A percentile compares a stretch with the other conserved stretches of the same genome.
These are phyloP conservation scores for Apamea epomidion DNA, from an alignment of 2,888 invertebrate genomes.

Conservation along the genomic window DNA sequence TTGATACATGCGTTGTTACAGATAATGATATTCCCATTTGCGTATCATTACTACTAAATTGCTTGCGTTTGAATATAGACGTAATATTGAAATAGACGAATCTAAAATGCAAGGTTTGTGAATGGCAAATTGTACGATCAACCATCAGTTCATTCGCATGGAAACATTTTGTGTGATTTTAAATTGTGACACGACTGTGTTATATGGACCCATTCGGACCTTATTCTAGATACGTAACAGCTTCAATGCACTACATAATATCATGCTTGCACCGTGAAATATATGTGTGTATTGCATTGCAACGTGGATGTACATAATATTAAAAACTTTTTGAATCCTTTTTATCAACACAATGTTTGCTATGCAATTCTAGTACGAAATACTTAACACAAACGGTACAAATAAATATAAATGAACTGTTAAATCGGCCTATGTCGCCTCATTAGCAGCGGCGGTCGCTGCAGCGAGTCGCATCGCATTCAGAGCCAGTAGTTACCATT, in stretches of 20 bases:
- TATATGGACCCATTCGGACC: not conserved
- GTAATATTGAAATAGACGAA: conserved; percentile 34
- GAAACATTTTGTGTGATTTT: conserved; percentile 12
- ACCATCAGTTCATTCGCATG: not conserved
- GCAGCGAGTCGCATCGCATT: conserved; percentile 30
- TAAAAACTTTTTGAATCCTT: not conserved
- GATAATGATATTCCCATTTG: conserved; percentile 27
- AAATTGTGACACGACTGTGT: not conserved
- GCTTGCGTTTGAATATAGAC: conserved; percentile 25
- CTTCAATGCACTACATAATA: not conserved
- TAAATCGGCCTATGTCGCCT: not conserved
- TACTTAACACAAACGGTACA: not conserved
- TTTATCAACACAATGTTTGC: conserved; percentile 1
- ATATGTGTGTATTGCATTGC: not conserved
- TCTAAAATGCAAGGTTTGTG: conserved; percentile 23
- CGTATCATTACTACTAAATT: conserved; percentile 40
- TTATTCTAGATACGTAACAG: not conserved
- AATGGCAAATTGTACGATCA: conserved; percentile 2
- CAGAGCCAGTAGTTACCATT: conserved; percentile 69
- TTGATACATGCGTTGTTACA: conserved; percentile 23
- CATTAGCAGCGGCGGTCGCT: conserved; percentile 2
- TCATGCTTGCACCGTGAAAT: not conserved
- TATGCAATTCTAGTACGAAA: not conserved
- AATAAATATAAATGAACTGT: conserved; percentile 12
- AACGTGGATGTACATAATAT: not conserved